Conservation (phyloP, 2,113 vertebrate genomes). For the Peromyscus maniculatus region DNA sequence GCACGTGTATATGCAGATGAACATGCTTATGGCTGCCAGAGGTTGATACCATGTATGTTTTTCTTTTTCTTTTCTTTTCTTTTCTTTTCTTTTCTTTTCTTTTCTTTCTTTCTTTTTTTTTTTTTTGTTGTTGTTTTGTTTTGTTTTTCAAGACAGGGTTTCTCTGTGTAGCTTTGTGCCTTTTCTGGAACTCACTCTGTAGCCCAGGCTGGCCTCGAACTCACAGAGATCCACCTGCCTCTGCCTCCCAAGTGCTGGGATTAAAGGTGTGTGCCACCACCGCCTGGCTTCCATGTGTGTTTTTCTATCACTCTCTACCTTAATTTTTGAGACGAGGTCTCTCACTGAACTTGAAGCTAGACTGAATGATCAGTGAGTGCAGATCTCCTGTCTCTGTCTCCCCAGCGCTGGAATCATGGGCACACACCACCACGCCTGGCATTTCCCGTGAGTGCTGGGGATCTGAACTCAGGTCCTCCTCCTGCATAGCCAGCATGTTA, state of each 20-base stretch:
- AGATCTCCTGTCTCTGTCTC: background rate
- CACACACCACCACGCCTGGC: background rate
- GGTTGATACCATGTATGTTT: background rate
- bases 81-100: too few species aligned
- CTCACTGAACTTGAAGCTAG: background rate
- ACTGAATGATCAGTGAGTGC: background rate
- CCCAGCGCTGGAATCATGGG: background rate
- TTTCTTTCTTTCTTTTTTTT: too few species aligned
- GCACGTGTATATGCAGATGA: accelerated
- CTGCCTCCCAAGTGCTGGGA: too few species aligned
- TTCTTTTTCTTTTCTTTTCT: too few species aligned
- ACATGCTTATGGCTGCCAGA: background rate
- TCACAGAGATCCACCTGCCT: too few species aligned
- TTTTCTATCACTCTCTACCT: background rate
- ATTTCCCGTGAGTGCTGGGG: background rate
- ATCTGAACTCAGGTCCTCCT: background rate
- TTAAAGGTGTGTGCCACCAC: too few species aligned
- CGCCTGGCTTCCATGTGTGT: background rate
- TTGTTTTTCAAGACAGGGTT: too few species aligned
- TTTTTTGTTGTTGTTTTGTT: too few species aligned
- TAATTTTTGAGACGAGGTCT: background rate
- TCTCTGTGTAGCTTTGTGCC: too few species aligned
- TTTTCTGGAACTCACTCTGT: too few species aligned
- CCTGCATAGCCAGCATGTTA: background rate
- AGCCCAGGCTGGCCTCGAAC: too few species aligned